Base-by-base conservation (phyloP, 2,113 vertebrate species). In the Pollachius pollachius region DNA sequence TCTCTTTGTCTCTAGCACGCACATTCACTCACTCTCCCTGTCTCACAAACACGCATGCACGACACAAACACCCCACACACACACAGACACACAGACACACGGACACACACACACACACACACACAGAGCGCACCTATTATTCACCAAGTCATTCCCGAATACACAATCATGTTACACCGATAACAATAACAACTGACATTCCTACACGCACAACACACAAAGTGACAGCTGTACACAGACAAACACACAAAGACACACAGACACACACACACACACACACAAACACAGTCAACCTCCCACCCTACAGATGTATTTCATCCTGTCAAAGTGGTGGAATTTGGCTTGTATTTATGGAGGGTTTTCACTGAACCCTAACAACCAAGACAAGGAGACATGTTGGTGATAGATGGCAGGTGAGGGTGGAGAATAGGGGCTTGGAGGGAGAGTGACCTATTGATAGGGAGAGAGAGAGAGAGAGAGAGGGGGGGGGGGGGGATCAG, bases 61-160 rank as follows among this genome's bases (percentile, higher is more conserved):
- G 4, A 27, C 27, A 4, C 27, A 27, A 2, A 27, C 27, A 27
- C 27, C 2, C 27, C 62, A 37, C 62, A 16, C 52, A 37, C 27
- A 21, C 17, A 58, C 52, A 15, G 17, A 64, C 70, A 66, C 48
- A 65, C 67, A 68, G 56, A 68, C 57, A 60, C 67, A 68, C 37
- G 27, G 34, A 21, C 30, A 19, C 67, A 68, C 67, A 68, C 57
- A 60, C 67, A 68, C 37, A 52, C 58, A 21, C 30, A 19, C 41
- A 48, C 41, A 48, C 30, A 30, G 4, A 48, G 41, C 12, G 41
- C 41, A 48, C 41, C 41, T 13, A 48, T 9, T 48, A 48, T 48
- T 48, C 41, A 48, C 7, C 12, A 48, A 48, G 6, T 1, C 41
- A 13, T 48, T 12, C 41, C 9, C 41, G 41, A 48, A 48, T 48